phyloP scores from a whole-genome alignment of 2,113 vertebrate species.

The Gallinago undulata region DNA sequence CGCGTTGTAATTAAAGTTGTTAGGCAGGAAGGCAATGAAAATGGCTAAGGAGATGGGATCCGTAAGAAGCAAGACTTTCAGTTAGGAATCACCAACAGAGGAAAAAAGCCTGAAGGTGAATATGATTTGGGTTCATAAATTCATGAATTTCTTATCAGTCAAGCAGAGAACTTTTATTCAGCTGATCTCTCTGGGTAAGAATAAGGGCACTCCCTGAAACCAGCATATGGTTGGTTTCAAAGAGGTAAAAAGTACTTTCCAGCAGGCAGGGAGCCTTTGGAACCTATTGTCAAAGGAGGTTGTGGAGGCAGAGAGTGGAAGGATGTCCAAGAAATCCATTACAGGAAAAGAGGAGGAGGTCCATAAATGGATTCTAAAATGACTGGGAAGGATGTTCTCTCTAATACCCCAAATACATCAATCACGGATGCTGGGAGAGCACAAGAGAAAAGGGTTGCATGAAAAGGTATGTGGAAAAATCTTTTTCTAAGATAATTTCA shows the following conservation, averaged over 20 bases:
- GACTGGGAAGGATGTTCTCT: background rate
- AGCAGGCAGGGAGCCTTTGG: background rate
- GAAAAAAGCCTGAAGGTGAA: background rate
- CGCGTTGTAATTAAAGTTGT: background rate
- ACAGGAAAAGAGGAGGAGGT: background rate
- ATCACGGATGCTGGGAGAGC: background rate
- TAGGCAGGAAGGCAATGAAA: background rate
- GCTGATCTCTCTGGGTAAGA: background rate
- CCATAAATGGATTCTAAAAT: background rate
- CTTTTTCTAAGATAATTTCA: background rate
- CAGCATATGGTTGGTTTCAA: background rate
- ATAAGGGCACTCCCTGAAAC: background rate
- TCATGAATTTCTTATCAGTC: background rate
- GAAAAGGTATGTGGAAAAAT: background rate
- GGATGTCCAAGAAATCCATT: background rate
- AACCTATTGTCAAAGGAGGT: background rate
- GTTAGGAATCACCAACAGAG: background rate
- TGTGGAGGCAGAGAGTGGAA: background rate
- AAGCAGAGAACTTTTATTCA: background rate
- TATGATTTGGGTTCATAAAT: background rate
- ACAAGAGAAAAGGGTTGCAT: background rate
- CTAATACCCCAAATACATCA: background rate
- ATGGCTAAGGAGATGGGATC: background rate
- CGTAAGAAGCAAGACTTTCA: background rate
- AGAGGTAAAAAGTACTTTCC: background rate